These are phyloP conservation scores for Pelecanoides urinatrix DNA, from an alignment of 2,113 vertebrate species.

Conservation along the genomic window DNA sequence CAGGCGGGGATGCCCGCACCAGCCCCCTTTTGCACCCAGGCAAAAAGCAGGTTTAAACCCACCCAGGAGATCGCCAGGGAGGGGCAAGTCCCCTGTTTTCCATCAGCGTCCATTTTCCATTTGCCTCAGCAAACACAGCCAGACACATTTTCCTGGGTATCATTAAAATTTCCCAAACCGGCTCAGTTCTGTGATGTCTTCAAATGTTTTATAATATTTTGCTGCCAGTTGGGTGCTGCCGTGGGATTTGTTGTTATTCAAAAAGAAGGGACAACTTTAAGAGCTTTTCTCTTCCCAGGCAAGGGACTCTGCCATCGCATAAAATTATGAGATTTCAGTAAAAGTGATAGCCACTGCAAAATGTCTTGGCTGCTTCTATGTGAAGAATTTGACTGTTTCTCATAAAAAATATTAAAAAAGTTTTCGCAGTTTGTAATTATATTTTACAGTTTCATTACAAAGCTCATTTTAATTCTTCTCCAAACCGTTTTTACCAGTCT, in stretches of 20 bases:
- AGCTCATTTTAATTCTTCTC: conserved; percentile 72
- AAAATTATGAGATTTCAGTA: conserved; percentile 45
- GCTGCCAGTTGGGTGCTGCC: not conserved
- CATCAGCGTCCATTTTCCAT: too few relatives aligned
- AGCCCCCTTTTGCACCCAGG: not conserved
- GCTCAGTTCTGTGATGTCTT: not conserved
- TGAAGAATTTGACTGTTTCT: conserved; percentile 12
- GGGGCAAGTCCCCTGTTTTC: not conserved
- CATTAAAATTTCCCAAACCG: not conserved
- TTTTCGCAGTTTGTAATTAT: conserved; percentile 68
- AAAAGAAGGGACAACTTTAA: conserved; percentile 22
- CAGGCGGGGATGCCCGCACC: not conserved
- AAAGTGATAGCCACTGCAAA: conserved; percentile 31
- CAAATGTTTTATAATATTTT: conserved; percentile 20
- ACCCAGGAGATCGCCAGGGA: not conserved
- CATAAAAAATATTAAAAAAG: conserved; percentile 39
- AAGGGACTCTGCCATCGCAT: not conserved
- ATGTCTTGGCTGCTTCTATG: not conserved
- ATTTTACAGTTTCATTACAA: conserved; percentile 71
- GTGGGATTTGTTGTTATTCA: conserved; percentile 46
- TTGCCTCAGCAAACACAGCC: not conserved
- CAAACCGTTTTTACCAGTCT: conserved; percentile 36
- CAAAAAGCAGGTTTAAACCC: not conserved
- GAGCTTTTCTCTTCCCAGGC: not conserved
- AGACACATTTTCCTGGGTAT: not conserved